A percentile compares a stretch with the other conserved stretches of the same genome.
Evolutionary conservation across 2,797 vertebrate genomes (phyloP).

Genomic region (Megaceryle alcyon): DNA sequence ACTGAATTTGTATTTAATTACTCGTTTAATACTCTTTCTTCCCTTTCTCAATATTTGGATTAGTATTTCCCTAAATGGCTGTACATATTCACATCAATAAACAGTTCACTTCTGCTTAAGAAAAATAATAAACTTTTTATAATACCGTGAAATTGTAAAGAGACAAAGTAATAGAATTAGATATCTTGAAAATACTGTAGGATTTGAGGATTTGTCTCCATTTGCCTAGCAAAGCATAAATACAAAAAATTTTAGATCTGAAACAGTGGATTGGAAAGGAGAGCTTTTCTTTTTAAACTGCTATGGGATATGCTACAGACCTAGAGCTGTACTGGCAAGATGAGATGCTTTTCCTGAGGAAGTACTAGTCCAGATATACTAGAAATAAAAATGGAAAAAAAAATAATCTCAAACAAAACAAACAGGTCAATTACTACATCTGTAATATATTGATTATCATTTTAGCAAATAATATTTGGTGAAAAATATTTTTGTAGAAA

Average conservation of each 20-base stretch:
- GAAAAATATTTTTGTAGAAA: background rate
- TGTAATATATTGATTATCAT: background rate
- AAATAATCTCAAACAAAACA: background rate
- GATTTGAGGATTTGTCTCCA: slow-evolving; percentile 39
- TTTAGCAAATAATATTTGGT: background rate
- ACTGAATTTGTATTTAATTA: slow-evolving; percentile 44
- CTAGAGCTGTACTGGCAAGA: background rate
- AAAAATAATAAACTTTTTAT: slow-evolving; percentile 44
- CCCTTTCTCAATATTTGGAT: slow-evolving; percentile 43
- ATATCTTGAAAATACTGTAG: background rate
- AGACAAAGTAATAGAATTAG: slow-evolving; percentile 12
- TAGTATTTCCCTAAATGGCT: background rate
- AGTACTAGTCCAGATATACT: background rate
- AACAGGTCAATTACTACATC: background rate
- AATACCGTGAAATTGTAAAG: background rate
- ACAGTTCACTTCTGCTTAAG: slow-evolving; percentile 21
- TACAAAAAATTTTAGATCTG: background rate
- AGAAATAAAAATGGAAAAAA: background rate
- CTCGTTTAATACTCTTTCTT: background rate
- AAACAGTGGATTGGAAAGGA: background rate
- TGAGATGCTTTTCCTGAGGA: background rate
- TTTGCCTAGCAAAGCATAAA: background rate
- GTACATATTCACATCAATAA: background rate
- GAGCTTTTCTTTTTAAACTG: background rate
- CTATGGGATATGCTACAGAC: background rate